Conservation (phyloP, 2,113 vertebrate genomes). For the Azemiops feae region DNA sequence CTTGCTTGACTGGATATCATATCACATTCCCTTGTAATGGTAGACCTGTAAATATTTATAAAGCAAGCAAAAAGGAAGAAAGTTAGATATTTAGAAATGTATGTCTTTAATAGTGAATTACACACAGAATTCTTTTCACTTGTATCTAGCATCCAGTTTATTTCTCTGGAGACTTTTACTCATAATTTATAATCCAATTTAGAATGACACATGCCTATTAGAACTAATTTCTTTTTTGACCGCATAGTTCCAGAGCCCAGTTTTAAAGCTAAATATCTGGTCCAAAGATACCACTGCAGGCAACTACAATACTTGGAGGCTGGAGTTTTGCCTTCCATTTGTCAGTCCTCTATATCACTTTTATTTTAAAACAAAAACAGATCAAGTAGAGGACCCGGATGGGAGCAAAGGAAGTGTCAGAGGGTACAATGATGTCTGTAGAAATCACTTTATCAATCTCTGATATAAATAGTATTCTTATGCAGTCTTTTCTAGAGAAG, state of each 20-base stretch:
- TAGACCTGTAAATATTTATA: conserved; percentile 34
- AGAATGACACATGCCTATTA: background rate
- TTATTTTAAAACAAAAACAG: background rate
- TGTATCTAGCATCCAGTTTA: conserved; percentile 6
- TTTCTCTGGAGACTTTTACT: background rate
- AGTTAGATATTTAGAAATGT: conserved; percentile 11
- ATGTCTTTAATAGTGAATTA: background rate
- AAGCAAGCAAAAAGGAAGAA: conserved; percentile 20
- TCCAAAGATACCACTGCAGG: background rate
- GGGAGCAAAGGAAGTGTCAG: background rate
- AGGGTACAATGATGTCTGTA: background rate
- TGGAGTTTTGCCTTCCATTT: background rate
- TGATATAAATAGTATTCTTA: background rate
- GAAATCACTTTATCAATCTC: background rate
- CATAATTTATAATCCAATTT: background rate
- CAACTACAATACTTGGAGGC: background rate
- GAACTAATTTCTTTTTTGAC: background rate
- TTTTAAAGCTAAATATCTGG: background rate
- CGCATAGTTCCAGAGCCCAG: background rate
- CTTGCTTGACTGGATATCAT: conserved; percentile 49
- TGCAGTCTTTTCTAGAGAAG: conserved; percentile 12
- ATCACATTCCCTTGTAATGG: conserved; percentile 49
- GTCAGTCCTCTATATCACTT: background rate
- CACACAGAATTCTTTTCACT: background rate
- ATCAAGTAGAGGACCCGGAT: background rate